Percentiles rank a stretch among this genome's conserved stretches.
Evolutionary conservation across 2,113 vertebrate genomes (phyloP).

Genomic region (Eulemur rufifrons): DNA sequence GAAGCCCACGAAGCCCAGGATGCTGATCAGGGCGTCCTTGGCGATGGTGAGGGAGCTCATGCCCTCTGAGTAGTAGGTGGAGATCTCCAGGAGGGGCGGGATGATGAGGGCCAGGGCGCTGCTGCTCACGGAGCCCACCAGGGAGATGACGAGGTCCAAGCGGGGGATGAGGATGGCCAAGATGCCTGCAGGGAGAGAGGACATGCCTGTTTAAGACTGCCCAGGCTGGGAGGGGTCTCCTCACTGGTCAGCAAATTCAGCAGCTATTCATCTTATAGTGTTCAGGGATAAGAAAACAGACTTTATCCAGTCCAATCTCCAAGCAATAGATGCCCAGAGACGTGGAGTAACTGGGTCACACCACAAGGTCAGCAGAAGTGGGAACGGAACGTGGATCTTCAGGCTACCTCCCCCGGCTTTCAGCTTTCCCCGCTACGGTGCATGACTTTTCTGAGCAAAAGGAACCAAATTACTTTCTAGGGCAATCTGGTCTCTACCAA

Average conservation of each 20-base stretch:
- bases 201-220: not conserved
- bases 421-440: not conserved
- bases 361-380: not conserved
- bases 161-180: conserved; percentile 95
- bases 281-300: not conserved
- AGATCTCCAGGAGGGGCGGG: conserved; percentile 93
- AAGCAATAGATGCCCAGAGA: not conserved
- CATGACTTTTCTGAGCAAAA: not conserved
- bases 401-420: not conserved
- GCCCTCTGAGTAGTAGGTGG: conserved; percentile 90
- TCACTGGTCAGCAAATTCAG: not conserved
- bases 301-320: not conserved
- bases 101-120: conserved; percentile 97
- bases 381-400: not conserved
- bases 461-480: not conserved
- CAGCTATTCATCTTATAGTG: not conserved
- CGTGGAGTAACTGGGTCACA: not conserved
- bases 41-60: conserved; percentile 81
- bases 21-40: conserved; percentile 92
- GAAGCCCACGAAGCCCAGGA: conserved; percentile 92
- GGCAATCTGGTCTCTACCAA: not conserved
- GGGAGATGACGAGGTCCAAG: conserved; percentile 96
- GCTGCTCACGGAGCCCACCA: conserved; percentile 98
- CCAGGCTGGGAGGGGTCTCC: not conserved
- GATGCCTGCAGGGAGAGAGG: conserved; percentile 83